A percentile compares a stretch with the other conserved stretches of the same genome.
Evolutionary conservation across 2,797 vertebrate species (phyloP).

Genomic region (Sebastes taczanowskii): DNA sequence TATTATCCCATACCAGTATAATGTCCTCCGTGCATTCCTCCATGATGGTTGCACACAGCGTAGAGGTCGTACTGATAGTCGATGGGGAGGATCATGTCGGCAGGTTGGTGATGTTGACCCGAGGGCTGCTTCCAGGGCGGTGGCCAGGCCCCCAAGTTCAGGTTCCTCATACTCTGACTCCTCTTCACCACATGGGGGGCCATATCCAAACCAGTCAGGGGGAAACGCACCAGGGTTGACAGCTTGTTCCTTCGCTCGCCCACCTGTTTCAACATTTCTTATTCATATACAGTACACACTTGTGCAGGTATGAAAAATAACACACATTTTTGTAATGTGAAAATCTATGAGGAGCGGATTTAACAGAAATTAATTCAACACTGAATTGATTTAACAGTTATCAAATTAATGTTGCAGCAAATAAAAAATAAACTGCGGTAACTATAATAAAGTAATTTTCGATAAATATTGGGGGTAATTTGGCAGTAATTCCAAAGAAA

Average conservation of each 20-base stretch:
- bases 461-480: too few species aligned
- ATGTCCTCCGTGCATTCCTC: slow-evolving; percentile 94
- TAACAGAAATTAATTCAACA: neutral
- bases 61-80: slow-evolving; percentile 93
- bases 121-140: slow-evolving; percentile 79
- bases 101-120: slow-evolving; percentile 46
- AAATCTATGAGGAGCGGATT: neutral
- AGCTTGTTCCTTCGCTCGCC: slow-evolving; percentile 92
- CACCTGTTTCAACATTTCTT: slow-evolving; percentile 69
- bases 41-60: slow-evolving; percentile 95
- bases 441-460: too few species aligned
- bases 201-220: slow-evolving; percentile 89
- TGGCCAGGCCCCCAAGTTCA: slow-evolving; percentile 78
- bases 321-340: neutral
- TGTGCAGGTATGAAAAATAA: neutral
- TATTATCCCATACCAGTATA: slow-evolving; percentile 86
- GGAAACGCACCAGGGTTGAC: slow-evolving; percentile 90
- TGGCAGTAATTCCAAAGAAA: too few species aligned
- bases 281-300: neutral
- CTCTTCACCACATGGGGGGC: slow-evolving; percentile 90
- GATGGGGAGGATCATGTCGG: slow-evolving; percentile 72
- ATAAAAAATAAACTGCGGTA: neutral
- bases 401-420: neutral
- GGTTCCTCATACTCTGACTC: slow-evolving; percentile 74
- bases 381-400: neutral